Evolutionary conservation across 2,113 vertebrate genomes (phyloP), one percentile per base, ranked within the genome.

Genomic region (Riparia riparia): DNA sequence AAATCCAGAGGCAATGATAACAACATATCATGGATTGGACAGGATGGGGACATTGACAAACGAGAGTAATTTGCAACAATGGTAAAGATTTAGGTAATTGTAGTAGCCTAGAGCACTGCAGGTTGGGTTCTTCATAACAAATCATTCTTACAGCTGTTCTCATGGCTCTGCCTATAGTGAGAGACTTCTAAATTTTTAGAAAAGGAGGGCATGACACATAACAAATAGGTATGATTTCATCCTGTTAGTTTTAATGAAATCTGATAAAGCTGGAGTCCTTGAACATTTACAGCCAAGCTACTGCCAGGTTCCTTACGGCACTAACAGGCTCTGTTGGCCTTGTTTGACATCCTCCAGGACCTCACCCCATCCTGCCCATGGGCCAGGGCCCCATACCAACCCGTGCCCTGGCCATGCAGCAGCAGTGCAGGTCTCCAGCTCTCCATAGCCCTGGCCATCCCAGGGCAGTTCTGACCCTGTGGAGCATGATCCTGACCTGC

Each of bases 171-270:
- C 53, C 93, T 22, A 60, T 15, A 72, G 70, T 34, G 54, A 80
- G 41, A 86, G 41, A 57, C 54, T 92, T 85, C 24, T 32, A 87
- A 45, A 71, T 76, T 93, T 87, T 72, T 83, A 77, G 72, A 10
- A 47, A 87, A 94, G 68, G 86, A 95, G 69, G 21, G 57, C 89
- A 86, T 45, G 31, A 85, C 14, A 28, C 18, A 21, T 88, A 70
- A 53, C 54, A 61, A 92, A 91, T 82, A 69, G 58, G 20, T 76
- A 82, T 81, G 21, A 86, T 57, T 56, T 51, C 39, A 74, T 66
- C 64, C 47, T 28, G 18, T 95, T 83, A 44, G 50, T 89, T 94
- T 89, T 81, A 70, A 68, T 65, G 47, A 90, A 85, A 93, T 91
- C 74, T 79, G 86, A 63, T 78, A 66, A 93, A 93, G 14, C 41